A percentile compares a stretch with the other conserved stretches of the same genome.
phyloP scores from a whole-genome alignment of 2,113 vertebrate species.

The Gallinago jamesoni region DNA sequence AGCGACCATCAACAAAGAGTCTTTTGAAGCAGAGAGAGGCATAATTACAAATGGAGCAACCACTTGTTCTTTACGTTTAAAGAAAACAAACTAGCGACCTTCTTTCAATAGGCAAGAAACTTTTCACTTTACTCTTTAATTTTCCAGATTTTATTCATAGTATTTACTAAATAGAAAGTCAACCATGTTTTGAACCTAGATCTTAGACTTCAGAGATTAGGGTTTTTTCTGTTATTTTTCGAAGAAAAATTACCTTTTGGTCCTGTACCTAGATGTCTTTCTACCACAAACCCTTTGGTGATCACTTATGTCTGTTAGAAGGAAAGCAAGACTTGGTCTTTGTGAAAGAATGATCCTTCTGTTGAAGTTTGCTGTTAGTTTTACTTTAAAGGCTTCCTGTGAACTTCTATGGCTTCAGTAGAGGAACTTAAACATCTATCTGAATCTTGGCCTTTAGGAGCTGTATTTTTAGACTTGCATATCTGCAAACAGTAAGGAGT shows the following conservation, averaged over 20 bases:
- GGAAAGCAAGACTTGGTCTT: background rate
- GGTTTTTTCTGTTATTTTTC: background rate
- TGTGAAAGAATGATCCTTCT: background rate
- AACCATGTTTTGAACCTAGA: background rate
- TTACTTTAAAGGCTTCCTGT: background rate
- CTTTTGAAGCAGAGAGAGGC: conserved; percentile 67
- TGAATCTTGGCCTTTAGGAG: background rate
- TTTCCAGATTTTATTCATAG: background rate
- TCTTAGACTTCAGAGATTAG: background rate
- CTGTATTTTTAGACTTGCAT: background rate
- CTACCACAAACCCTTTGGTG: background rate
- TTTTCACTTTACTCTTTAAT: background rate
- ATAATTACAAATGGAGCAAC: background rate
- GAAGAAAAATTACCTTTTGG: background rate
- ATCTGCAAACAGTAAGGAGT: background rate
- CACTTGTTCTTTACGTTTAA: background rate
- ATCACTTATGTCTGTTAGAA: background rate
- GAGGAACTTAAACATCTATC: background rate
- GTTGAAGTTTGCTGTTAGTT: background rate
- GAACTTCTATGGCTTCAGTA: background rate
- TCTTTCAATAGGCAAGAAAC: background rate
- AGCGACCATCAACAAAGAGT: conserved; percentile 82
- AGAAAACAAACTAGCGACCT: background rate
- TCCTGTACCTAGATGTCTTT: background rate
- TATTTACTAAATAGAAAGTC: background rate